Base-by-base conservation (phyloP, 1,140 invertebrate species). In the Trachymyrmex cornetzi region DNA sequence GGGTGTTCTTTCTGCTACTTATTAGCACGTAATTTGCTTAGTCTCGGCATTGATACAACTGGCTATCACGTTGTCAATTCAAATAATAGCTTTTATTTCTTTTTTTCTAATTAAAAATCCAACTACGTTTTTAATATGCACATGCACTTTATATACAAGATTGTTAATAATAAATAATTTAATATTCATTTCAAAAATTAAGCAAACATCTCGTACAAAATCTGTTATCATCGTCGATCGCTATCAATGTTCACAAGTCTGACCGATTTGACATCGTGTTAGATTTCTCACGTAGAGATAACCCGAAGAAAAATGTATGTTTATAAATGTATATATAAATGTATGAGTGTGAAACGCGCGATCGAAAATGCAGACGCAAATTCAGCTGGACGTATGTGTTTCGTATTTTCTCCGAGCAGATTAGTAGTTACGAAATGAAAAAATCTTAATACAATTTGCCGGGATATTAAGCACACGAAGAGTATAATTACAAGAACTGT, bases 391-490 rank as follows among this genome's bases (percentile, higher is more conserved):
- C 77, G 44, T 27, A 30, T 44, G 55, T 38, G 67, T 34, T 75
- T 84, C 69, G 48, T 22, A 59, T 72, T 64, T 72, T 59, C 53
- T 7, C 55, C 69, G 24, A 22, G 55, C 48, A 82, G 67, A 82
- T 82, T 82, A 82, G 69, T 84, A 75, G 80, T 71, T 69, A 34
- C 48, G 72, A 67, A 82, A 69, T 87, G 64, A 67, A 77, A 87
- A 90, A 90, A 87, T 90, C 85, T 87, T 90, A 90, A 90, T 89
- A 90, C 89, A 90, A 90, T 90, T 90, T 90, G 86, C 89, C 61
- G 79, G 88, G 80, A 81, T 81, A 89, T 91, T 91, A 90, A 90
- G 72, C 79, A 77, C 74, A 55, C 64, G 57, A 81, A 79, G 79
- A 91, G 89, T 89, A 67, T 90, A 90, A 90, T 90, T 90, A 90